Evolutionary conservation across 1,140 invertebrate genomes (phyloP).

Genomic region (Heliothis subflexa): DNA sequence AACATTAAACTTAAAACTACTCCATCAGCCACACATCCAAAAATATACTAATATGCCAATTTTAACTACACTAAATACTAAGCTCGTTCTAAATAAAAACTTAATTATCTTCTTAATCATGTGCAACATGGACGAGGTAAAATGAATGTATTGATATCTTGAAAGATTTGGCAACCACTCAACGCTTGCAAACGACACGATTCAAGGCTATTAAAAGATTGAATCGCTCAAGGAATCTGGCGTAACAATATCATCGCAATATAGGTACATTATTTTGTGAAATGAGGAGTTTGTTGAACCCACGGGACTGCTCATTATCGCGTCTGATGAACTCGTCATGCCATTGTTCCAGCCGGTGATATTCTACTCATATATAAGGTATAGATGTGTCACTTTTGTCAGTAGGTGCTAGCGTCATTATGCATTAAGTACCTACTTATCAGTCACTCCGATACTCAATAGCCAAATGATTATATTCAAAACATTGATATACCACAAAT

Average conservation of each 20-base stretch:
- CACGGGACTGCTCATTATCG: slow-evolving; percentile 82
- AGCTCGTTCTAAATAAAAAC: too few relatives aligned
- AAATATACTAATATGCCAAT: too few relatives aligned
- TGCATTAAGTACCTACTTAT: neutral
- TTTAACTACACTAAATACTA: too few relatives aligned
- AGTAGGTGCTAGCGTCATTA: slow-evolving; percentile 13
- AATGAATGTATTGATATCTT: neutral
- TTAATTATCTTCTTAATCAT: too few relatives aligned
- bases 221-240: slow-evolving; percentile 58
- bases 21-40: too few relatives aligned
- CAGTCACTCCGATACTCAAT: too few relatives aligned
- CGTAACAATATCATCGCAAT: slow-evolving; percentile 70
- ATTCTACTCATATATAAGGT: slow-evolving; percentile 55
- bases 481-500: too few relatives aligned
- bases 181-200: slow-evolving; percentile 37
- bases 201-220: slow-evolving; percentile 49
- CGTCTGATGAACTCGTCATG: slow-evolving; percentile 80
- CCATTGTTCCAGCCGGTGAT: slow-evolving; percentile 77
- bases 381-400: slow-evolving; percentile 54
- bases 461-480: too few relatives aligned
- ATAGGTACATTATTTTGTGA: slow-evolving; percentile 78
- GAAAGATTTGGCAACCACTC: slow-evolving; percentile 47
- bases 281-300: slow-evolving; percentile 83
- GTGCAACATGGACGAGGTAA: neutral
- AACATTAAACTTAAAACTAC: too few relatives aligned